A percentile compares a stretch with the other conserved stretches of the same genome.
Conservation (phyloP, 2,113 vertebrate species). For the Apeltes quadracus region DNA sequence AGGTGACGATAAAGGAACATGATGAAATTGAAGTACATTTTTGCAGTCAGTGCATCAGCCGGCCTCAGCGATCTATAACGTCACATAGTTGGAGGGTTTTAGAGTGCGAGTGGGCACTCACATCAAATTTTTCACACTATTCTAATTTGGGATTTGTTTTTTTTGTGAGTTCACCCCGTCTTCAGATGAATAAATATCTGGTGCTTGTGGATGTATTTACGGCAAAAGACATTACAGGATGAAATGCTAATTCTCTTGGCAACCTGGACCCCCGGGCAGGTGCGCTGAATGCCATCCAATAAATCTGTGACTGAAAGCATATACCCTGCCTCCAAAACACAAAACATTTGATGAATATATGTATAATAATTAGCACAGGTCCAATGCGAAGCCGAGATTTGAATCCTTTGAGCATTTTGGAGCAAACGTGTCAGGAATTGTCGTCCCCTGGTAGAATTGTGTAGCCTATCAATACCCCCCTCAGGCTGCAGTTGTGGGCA, state of each 20-base stretch:
- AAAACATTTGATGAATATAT: slow-evolving; percentile 62
- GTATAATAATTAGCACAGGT: slow-evolving; percentile 46
- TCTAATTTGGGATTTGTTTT: background rate
- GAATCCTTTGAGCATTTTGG: slow-evolving; percentile 47
- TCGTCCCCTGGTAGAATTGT: slow-evolving; percentile 18
- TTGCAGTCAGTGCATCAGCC: slow-evolving; percentile 20
- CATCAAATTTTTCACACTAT: background rate
- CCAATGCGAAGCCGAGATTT: slow-evolving; percentile 46
- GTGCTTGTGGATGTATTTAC: slow-evolving; percentile 28
- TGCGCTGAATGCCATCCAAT: slow-evolving; percentile 25
- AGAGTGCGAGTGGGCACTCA: background rate
- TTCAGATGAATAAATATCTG: slow-evolving; percentile 18
- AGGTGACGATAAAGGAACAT: slow-evolving; percentile 7
- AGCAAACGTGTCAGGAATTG: slow-evolving; percentile 61
- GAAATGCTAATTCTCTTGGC: slow-evolving; percentile 52
- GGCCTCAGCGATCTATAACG: slow-evolving; percentile 3
- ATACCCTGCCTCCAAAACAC: slow-evolving; percentile 37
- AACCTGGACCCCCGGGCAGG: slow-evolving; percentile 36
- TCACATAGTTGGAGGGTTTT: slow-evolving; percentile 1
- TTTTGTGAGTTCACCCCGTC: background rate
- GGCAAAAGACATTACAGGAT: slow-evolving; percentile 25
- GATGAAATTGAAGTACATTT: slow-evolving; percentile 10
- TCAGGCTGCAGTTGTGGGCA: slow-evolving; percentile 20
- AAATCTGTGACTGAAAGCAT: slow-evolving; percentile 31
- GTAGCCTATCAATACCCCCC: slow-evolving; percentile 39